Evolutionary conservation across 2,888 invertebrate species (phyloP).

Genomic region (Poecilus cupreus): DNA sequence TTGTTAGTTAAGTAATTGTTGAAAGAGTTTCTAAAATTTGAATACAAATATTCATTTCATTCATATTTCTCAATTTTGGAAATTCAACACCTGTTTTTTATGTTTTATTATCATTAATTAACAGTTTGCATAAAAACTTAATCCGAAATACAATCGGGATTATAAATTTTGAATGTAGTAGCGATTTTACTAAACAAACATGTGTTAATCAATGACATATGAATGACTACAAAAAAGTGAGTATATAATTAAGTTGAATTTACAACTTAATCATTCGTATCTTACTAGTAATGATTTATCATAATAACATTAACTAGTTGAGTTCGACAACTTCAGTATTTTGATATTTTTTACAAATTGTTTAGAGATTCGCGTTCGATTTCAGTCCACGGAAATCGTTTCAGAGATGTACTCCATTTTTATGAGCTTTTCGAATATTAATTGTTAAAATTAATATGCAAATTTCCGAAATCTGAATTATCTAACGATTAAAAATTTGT

Average conservation of each 20-base stretch:
- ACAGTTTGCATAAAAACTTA: slow-evolving; percentile 7
- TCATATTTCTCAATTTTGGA: not conserved
- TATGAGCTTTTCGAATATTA: too few species aligned
- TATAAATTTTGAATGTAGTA: slow-evolving; percentile 13
- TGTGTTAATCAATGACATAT: slow-evolving; percentile 21
- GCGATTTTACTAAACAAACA: slow-evolving; percentile 1
- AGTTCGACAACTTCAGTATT: not conserved
- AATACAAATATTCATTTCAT: not conserved
- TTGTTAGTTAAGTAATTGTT: too few species aligned
- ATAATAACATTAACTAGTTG: too few species aligned
- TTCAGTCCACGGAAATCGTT: too few species aligned
- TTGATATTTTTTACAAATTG: not conserved
- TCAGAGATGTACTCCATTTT: too few species aligned
- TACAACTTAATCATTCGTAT: slow-evolving; percentile 4
- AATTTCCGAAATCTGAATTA: not conserved
- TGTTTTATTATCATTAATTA: not conserved
- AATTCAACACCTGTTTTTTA: not conserved
- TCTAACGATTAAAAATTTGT: not conserved
- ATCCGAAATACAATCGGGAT: not conserved
- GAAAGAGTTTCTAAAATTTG: too few species aligned
- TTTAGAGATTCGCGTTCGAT: too few species aligned
- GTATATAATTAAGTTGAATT: slow-evolving; percentile 29
- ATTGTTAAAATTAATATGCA: too few species aligned
- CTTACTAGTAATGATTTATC: not conserved
- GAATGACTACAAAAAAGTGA: slow-evolving; percentile 17